phyloP scores from a whole-genome alignment of 2,797 vertebrate genomes.

The Megaceryle alcyon region DNA sequence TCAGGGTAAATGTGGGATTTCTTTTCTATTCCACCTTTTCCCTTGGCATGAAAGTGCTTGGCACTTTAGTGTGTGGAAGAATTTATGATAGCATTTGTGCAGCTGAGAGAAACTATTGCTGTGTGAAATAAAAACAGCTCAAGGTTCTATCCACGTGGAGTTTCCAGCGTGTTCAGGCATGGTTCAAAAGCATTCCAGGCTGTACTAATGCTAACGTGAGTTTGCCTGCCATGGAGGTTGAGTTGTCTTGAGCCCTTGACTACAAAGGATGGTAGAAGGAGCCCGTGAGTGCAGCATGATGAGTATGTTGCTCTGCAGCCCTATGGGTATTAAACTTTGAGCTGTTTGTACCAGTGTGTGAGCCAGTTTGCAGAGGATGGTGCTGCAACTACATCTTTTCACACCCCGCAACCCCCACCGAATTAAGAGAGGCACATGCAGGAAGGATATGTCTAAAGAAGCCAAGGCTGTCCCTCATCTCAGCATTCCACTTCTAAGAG shows the following conservation, averaged over 20 bases:
- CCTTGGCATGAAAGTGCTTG: not conserved
- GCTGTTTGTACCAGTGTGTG: not conserved
- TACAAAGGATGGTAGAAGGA: constrained; percentile 19
- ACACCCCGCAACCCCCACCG: not conserved
- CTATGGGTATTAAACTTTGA: not conserved
- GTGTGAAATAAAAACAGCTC: not conserved
- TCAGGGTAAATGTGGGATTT: constrained; percentile 13
- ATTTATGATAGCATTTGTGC: not conserved
- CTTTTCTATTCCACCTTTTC: constrained; percentile 23
- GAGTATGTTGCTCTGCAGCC: not conserved
- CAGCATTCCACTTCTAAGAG: not conserved
- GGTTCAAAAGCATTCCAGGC: constrained; percentile 47
- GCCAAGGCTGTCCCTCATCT: not conserved
- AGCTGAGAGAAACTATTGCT: constrained; percentile 1
- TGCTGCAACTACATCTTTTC: not conserved
- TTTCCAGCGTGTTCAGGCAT: not conserved
- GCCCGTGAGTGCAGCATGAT: not conserved
- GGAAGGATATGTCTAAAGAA: not conserved
- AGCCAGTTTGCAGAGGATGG: not conserved
- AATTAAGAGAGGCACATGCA: fast-evolving
- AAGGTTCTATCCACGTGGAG: not conserved
- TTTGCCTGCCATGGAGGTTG: not conserved
- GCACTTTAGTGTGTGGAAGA: not conserved
- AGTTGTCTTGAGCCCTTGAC: not conserved
- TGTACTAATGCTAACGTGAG: not conserved